Conservation (phyloP, 2,797 vertebrate genomes). For the Cyclura pinguis region DNA sequence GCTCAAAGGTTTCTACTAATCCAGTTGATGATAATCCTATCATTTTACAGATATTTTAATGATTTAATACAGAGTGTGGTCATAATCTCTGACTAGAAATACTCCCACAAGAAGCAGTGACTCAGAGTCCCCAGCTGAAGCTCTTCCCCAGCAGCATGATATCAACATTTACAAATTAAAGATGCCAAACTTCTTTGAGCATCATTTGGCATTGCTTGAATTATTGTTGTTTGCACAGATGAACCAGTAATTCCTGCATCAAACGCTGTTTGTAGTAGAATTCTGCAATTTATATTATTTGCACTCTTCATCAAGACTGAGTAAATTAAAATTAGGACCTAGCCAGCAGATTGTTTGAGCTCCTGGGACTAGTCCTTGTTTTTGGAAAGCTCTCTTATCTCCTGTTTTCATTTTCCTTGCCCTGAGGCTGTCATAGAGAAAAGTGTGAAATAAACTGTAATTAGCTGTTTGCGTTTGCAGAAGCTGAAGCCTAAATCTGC, state of each 20-base stretch:
- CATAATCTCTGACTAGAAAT: background rate
- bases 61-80: too few relatives aligned
- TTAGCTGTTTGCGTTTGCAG: background rate
- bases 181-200: background rate
- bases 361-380: background rate
- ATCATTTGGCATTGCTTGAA: background rate
- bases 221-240: background rate
- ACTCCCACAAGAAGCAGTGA: background rate
- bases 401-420: background rate
- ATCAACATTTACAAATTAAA: background rate
- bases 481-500: background rate
- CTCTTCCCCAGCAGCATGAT: background rate
- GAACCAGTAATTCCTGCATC: background rate
- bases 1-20: background rate
- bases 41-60: background rate
- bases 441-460: constrained; percentile 2
- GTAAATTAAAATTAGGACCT: background rate
- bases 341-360: background rate
- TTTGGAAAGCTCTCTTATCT: background rate
- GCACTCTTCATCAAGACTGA: background rate
- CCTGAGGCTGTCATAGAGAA: background rate
- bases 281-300: background rate
- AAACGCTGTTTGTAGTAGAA: background rate
- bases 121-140: background rate
- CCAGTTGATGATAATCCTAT: background rate